phyloP scores from a whole-genome alignment of 2,113 vertebrate genomes.

The Lates calcarifer region DNA sequence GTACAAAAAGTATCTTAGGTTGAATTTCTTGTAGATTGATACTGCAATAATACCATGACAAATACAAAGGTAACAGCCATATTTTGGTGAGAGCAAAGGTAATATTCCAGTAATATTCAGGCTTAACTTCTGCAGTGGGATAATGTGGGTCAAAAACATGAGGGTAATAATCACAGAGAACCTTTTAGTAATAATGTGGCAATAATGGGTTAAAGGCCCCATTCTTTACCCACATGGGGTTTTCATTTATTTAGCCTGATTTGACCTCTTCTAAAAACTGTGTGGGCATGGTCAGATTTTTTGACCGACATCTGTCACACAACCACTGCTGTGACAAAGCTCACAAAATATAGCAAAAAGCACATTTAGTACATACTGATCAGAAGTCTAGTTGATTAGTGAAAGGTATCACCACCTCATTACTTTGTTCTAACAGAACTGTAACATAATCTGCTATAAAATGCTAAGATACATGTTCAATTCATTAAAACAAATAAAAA shows the following conservation, averaged over 20 bases:
- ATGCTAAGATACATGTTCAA: background rate
- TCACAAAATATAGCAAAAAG: too few relatives aligned
- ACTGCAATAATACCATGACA: too few relatives aligned
- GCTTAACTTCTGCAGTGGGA: background rate
- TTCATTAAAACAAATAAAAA: too few relatives aligned
- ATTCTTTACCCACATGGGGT: background rate
- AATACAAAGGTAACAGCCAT: too few relatives aligned
- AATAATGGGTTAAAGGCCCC: background rate
- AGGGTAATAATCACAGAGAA: background rate
- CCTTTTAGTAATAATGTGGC: background rate
- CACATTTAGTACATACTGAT: too few relatives aligned
- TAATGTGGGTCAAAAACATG: background rate
- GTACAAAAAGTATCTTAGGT: background rate
- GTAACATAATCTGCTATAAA: background rate
- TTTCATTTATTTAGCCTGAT: background rate
- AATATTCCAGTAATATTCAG: background rate
- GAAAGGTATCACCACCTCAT: background rate
- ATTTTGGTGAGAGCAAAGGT: too few relatives aligned
- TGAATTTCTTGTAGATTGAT: background rate
- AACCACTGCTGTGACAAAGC: too few relatives aligned
- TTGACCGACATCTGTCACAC: background rate
- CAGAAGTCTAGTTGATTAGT: background rate
- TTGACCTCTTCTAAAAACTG: background rate
- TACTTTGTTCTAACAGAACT: background rate
- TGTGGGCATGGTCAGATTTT: background rate